These are phyloP conservation scores for Eristalinus aeneus DNA, from an alignment of 2,888 invertebrate genomes.

Conservation along the genomic window DNA sequence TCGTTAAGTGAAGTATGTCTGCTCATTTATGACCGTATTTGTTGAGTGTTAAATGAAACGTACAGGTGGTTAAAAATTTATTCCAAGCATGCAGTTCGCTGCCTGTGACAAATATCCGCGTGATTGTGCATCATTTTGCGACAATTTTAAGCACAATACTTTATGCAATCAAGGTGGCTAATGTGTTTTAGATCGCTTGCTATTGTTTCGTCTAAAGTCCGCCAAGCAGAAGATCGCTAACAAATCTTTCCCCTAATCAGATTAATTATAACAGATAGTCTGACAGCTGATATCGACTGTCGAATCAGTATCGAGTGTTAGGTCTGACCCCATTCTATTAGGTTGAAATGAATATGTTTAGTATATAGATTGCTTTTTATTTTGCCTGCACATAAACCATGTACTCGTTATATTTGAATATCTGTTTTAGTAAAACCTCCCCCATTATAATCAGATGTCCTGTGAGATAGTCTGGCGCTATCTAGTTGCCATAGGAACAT, in stretches of 20 bases:
- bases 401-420: too few relatives aligned
- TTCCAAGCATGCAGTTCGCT: background rate
- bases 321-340: background rate
- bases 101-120: background rate
- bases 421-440: background rate
- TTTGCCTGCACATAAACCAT: background rate
- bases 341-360: background rate
- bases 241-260: constrained; percentile 8
- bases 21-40: background rate
- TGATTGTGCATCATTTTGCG: background rate
- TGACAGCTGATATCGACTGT: constrained; percentile 11
- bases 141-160: background rate
- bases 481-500: constrained; percentile 62
- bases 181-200: background rate
- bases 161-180: background rate
- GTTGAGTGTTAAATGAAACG: background rate
- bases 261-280: constrained; percentile 14
- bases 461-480: constrained; percentile 23
- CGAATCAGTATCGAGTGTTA: constrained; percentile 8
- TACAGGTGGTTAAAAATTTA: background rate
- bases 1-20: background rate
- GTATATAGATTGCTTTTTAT: background rate
- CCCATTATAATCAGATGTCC: constrained; percentile 35
- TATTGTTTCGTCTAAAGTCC: background rate
- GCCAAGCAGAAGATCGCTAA: background rate